Base-by-base conservation (phyloP, 1,140 invertebrate species). In the Manduca sexta region DNA sequence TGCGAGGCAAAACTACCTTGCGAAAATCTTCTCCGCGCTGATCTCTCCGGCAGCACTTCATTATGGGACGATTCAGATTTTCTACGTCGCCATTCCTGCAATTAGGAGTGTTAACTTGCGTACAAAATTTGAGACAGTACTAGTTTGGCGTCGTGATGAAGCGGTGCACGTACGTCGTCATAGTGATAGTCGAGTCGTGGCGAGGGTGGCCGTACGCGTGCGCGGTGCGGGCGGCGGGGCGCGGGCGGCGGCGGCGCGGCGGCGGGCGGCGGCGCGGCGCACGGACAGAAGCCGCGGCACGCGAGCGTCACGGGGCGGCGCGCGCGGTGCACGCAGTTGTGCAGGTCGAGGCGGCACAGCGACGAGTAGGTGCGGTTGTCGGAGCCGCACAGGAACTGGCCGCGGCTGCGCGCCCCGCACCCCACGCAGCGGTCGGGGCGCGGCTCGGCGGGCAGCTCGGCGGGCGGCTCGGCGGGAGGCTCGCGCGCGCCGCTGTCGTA, bases 281-380 rank as follows among this genome's bases (percentile, higher is more conserved):
- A 96, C 2, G 95, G 95, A 69, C 95, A 97, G 84, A 96, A 96
- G 80, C 94, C 95, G 87, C 93, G 94, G 85, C 95, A 97, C 15
- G 88, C 88, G 12, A 95, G 91, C 64, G 89, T 90, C 66, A 97
- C 91, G 55, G 88, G 88, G 21, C 92, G 91, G 39, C 85, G 84
- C 17, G 55, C 42, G 59, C 89, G 91, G 82, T 95, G 93, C 79
- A 97, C 93, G 86, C 95, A 97, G 86, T 97, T 97, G 88, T 96
- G 94, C 84, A 96, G 95, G 83, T 96, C 93, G 60, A 97, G 88
- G 56, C 94, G 90, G 81, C 95, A 97, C 43, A 93, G 88, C 44
- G 95, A 96, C 74, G 94, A 96, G 87, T 97, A 97, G n/a, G 95
- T 97, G 63, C 92, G 90, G 88, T 97, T 97, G 88, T 97, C 95